phyloP scores from a whole-genome alignment of 2,797 vertebrate species.

The Loris lydekkerianus region DNA sequence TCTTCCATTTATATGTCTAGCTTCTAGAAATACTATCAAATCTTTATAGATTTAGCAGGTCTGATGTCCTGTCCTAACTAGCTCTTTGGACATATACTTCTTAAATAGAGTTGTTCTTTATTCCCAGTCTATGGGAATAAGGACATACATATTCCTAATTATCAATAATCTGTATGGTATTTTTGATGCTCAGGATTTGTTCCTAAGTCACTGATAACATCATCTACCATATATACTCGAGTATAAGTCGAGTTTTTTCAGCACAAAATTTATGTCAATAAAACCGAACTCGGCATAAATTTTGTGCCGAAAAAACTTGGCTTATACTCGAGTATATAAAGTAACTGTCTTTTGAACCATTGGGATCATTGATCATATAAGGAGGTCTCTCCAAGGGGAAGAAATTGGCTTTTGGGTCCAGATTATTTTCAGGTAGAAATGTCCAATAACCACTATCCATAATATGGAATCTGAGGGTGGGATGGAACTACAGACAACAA shows the following conservation, averaged over 20 bases:
- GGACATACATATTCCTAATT: neutral
- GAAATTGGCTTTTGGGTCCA: neutral
- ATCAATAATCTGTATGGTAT: neutral
- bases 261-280: no score
- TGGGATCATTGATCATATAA: neutral
- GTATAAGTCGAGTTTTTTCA: no score
- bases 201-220: neutral
- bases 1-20: conserved; percentile 19
- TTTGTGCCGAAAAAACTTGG: no score
- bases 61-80: neutral
- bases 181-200: conserved; percentile 31
- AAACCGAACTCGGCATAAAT: no score
- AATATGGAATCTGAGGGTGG: neutral
- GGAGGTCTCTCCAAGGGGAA: neutral
- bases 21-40: conserved; percentile 30
- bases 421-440: conserved; percentile 29
- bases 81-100: neutral
- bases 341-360: neutral
- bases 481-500: neutral
- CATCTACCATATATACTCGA: neutral
- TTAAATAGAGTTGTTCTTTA: neutral
- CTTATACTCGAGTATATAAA: no score
- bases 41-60: neutral
- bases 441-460: neutral
- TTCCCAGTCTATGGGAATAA: neutral